phyloP scores from a whole-genome alignment of 2,113 vertebrate species.

The Perca fluviatilis region DNA sequence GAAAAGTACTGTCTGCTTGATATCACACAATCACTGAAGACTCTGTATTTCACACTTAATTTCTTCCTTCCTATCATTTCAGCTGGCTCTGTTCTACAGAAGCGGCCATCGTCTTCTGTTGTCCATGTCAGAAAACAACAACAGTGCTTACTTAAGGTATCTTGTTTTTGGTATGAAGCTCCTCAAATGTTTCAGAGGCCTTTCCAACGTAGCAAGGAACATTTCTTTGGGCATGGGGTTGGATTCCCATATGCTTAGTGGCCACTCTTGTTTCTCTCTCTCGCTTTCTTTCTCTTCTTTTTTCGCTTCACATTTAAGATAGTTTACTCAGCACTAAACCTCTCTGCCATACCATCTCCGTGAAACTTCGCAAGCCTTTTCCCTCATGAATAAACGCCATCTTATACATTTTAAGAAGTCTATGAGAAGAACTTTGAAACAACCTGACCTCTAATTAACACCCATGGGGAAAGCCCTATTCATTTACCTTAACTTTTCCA shows the following conservation, averaged over 20 bases:
- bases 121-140: not conserved
- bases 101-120: not conserved
- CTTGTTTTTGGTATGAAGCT: constrained; percentile 7
- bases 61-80: not conserved
- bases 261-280: not conserved
- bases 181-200: not conserved
- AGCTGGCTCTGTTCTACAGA: not conserved
- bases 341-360: not conserved
- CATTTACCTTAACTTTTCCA: constrained; percentile 31
- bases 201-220: not conserved
- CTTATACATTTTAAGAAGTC: constrained; percentile 36
- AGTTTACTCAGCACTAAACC: not conserved
- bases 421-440: constrained; percentile 13
- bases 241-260: not conserved
- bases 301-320: not conserved
- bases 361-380: not conserved
- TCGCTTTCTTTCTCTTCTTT: not conserved
- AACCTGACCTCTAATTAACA: constrained; percentile 53
- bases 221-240: not conserved
- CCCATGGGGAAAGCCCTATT: constrained; percentile 27
- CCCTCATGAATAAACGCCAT: constrained; percentile 5
- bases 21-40: not conserved
- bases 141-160: not conserved
- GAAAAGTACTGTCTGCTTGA: not conserved
- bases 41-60: not conserved